Evolutionary conservation across 2,888 invertebrate genomes (phyloP).

Genomic region (Pachymerium ferrugineum): DNA sequence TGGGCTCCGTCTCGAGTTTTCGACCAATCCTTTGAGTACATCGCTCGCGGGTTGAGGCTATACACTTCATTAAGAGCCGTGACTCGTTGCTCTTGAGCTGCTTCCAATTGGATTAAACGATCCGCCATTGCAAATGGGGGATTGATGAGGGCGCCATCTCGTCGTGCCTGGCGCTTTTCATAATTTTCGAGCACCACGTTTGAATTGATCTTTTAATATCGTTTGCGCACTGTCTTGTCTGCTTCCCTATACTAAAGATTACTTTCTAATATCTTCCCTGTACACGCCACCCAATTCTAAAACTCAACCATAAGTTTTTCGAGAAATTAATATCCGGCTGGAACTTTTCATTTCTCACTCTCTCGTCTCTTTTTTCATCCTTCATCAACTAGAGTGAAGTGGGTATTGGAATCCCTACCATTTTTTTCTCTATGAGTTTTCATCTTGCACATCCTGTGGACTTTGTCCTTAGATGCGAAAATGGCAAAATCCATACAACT

Average conservation of each 20-base stretch:
- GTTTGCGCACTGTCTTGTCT: background rate
- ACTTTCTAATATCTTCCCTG: slow-evolving; percentile 8
- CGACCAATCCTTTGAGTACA: background rate
- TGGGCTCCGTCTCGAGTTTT: background rate
- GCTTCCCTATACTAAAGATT: background rate
- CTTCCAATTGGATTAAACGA: slow-evolving; percentile 18
- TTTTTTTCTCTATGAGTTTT: no score
- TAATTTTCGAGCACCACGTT: slow-evolving; percentile 5
- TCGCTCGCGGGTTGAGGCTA: background rate
- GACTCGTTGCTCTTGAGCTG: background rate
- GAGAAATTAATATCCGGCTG: slow-evolving; percentile 9
- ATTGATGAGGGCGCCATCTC: slow-evolving; percentile 4
- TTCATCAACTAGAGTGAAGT: no score
- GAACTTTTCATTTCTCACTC: background rate
- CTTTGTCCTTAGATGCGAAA: no score
- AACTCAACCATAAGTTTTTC: background rate
- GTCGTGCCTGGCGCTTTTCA: background rate
- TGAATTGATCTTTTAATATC: slow-evolving; percentile 1
- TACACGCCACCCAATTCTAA: background rate
- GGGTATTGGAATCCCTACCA: no score
- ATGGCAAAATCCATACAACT: no score
- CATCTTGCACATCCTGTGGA: no score
- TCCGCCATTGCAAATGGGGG: slow-evolving; percentile 18
- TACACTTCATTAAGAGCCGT: slow-evolving; percentile 7
- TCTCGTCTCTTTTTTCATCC: background rate